Percentiles rank a stretch among this genome's conserved stretches.
Conservation (phyloP, 1,140 invertebrate genomes). For the Nymphalis io region DNA sequence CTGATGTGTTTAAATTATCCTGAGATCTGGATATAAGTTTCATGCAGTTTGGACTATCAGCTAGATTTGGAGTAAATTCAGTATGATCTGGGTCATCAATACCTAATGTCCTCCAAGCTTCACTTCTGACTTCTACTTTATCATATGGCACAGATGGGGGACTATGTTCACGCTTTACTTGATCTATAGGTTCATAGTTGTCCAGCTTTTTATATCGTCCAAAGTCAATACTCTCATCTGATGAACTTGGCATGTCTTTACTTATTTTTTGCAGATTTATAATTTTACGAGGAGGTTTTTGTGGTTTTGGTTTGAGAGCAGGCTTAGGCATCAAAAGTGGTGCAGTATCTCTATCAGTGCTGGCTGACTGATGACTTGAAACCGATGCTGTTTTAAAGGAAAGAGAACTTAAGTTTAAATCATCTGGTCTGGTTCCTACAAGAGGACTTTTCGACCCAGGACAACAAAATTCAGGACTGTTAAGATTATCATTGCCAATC, state of each 20-base stretch:
- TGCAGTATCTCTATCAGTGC: slow-evolving; percentile 68
- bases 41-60: slow-evolving; percentile 68
- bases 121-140: slow-evolving; percentile 84
- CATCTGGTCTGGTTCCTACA: slow-evolving; percentile 81
- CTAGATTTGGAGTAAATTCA: slow-evolving; percentile 75
- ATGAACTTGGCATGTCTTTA: slow-evolving; percentile 72
- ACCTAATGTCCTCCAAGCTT: slow-evolving; percentile 89
- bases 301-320: slow-evolving; percentile 82
- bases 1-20: slow-evolving; percentile 75
- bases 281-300: slow-evolving; percentile 85
- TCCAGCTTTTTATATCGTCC: slow-evolving; percentile 74
- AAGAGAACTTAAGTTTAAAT: slow-evolving; percentile 73
- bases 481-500: slow-evolving; percentile 84
- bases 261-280: slow-evolving; percentile 71
- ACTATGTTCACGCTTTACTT: slow-evolving; percentile 57
- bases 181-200: slow-evolving; percentile 78
- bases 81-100: slow-evolving; percentile 86
- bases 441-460: slow-evolving; percentile 88
- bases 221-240: slow-evolving; percentile 72
- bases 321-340: slow-evolving; percentile 77
- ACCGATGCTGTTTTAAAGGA: slow-evolving; percentile 76
- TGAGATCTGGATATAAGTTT: slow-evolving; percentile 78
- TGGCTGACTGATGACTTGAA: slow-evolving; percentile 64
- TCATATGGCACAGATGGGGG: slow-evolving; percentile 83
- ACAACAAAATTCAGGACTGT: slow-evolving; percentile 86